Base-by-base conservation (phyloP, 1,140 invertebrate species). In the Adoxophyes honmai region DNA sequence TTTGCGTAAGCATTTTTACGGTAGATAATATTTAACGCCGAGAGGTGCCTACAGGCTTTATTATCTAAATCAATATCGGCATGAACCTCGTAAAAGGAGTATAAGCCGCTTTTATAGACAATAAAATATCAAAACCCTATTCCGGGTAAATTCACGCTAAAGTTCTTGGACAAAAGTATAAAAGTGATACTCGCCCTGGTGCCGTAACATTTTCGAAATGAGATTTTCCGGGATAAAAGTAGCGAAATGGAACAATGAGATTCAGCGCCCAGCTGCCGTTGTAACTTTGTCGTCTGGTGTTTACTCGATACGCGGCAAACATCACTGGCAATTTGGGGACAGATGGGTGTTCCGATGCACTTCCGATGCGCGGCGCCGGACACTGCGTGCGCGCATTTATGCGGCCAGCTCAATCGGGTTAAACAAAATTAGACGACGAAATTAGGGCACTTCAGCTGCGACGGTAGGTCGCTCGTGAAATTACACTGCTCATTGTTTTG, bases 191-290 rank as follows among this genome's bases (percentile, higher is more conserved):
- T 78, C 60, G 70, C 76, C 74, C 52, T 44, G 44, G 14, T 21
- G 56, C 36, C 18, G 55, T 44, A 60, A 35, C 76, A 76, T 78
- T 75, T 66, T 67, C 51, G 52, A 59, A 63, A 64, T 53, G 56
- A 69, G 60, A 68, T 68, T 67, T 67, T 59, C 11, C 56, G 56
- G 66, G 52, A 66, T 61, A 66, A 66, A 66, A 68, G 55, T 60
- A 61, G 57, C 44, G 63, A 68, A 70, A 59, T 64, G 52, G 70
- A 61, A 73, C 69, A 70, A 73, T 70, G 64, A 64, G 62, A 70
- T 70, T 71, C 62, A 65, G 64, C 51, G 56, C 38, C 44, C 64
- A 64, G 68, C 62, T 66, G 66, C 71, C 62, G 64, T 72, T 69
- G 71, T 57, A 71, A 72, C 37, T 71, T 72, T 56, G 54, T 58